These are phyloP conservation scores for Zaprionus bogoriensis DNA, from an alignment of 2,888 invertebrate genomes.

Conservation along the genomic window DNA sequence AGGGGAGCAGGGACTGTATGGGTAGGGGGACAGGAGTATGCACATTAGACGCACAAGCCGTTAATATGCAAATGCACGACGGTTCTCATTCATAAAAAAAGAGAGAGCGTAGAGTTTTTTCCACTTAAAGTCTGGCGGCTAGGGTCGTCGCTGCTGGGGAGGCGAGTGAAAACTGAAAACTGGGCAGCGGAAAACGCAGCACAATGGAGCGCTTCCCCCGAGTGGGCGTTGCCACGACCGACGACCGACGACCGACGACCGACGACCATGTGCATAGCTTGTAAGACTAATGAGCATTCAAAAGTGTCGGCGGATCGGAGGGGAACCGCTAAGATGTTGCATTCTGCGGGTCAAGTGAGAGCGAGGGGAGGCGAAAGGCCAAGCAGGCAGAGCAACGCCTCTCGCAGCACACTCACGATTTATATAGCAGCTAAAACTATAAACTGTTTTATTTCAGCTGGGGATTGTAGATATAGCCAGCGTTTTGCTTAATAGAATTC, in stretches of 20 bases:
- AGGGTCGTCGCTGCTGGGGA: constrained; percentile 39
- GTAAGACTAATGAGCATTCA: constrained; percentile 68
- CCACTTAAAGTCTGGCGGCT: constrained; percentile 39
- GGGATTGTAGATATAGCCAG: not conserved
- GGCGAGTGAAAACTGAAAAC: constrained; percentile 7
- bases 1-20: not conserved
- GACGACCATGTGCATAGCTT: constrained; percentile 67
- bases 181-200: constrained; percentile 41
- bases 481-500: not conserved
- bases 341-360: not conserved
- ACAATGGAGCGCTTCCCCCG: constrained; percentile 27
- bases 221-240: constrained; percentile 14
- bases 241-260: too few relatives aligned
- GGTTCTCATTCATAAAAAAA: constrained; percentile 49
- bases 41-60: constrained; percentile 76
- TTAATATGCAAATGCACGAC: constrained; percentile 72
- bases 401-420: not conserved
- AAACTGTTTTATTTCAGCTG: not conserved
- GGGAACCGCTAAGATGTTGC: constrained; percentile 1
- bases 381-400: not conserved
- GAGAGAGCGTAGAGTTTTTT: constrained; percentile 24
- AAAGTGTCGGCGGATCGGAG: constrained; percentile 7
- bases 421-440: not conserved
- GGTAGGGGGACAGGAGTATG: constrained; percentile 33
- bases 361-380: not conserved